Evolutionary conservation across 92 coral and sea anemone species (phyloP), one percentile per base, ranked within the genome.

Genomic region (Galaxea fascicularis): DNA sequence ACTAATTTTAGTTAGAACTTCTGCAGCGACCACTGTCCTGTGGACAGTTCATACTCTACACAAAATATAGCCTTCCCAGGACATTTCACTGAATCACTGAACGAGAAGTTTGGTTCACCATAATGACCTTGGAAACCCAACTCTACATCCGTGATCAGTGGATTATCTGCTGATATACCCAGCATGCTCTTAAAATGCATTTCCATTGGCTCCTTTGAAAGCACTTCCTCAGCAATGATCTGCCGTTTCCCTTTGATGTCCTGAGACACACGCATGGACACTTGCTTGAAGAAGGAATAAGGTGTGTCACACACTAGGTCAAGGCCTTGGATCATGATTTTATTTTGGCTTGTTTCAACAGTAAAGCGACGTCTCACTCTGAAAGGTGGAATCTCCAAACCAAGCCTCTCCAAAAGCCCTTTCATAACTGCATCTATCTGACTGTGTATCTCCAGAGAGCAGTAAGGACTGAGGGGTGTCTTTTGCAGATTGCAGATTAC

Each of bases 71-170:
- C 74, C 78, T 90, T 84, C 58, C 95, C 95, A 20, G 86, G 82
- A 39, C 73, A 31, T 24, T 31, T 77, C 24, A 87, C 39, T 12
- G 78, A 60, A 67, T 77, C 88, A 18, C 78, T 83, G 73, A 93
- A 68, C 5, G 88, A 83, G 80, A 87, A 8, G 22, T 80, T 87
- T 27, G 93, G 92, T 65, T 93, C 95, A 13, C 85, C 88, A 65
- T 87, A 87, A 57, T 93, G 95, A 73, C 95, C 93, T 49, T 93
- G 90, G 39, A 90, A 93, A 12, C 78, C 87, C 7, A 93, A 80
- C 74, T 78, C 77, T 45, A 86, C 29, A 8, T 91, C 88, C 14
- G 65, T 79, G 31, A 64, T 53, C 53, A 93, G 35, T 16, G 94
- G 87, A 26, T 67, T 83, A 17, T 65, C 80, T 7, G 68, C 74